These are phyloP conservation scores for Pipra filicauda DNA, from an alignment of 2,113 vertebrate species.

Conservation along the genomic window DNA sequence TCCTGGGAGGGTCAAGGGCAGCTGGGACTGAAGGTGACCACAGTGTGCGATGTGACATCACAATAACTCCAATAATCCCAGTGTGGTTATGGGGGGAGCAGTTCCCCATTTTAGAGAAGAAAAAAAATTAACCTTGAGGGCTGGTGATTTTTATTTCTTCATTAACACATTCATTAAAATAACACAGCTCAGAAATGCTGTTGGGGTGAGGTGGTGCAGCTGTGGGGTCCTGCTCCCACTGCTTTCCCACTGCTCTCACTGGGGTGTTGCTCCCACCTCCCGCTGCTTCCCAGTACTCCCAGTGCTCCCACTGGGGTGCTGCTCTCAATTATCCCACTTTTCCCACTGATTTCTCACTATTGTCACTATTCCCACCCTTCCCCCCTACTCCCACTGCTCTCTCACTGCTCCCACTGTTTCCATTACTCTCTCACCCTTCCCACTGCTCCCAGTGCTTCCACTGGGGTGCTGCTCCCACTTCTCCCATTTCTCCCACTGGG, in stretches of 20 bases:
- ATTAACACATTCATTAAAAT: background rate
- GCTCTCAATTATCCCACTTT: no score
- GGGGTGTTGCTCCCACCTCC: background rate
- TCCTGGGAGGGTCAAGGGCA: background rate
- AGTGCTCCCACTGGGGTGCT: background rate
- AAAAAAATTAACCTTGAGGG: background rate
- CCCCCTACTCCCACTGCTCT: no score
- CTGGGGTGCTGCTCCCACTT: no score
- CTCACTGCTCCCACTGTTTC: no score
- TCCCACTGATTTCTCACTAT: background rate
- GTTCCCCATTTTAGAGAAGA: accelerated
- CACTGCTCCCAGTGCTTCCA: no score
- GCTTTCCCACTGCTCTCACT: background rate
- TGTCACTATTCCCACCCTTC: background rate
- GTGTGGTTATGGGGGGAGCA: accelerated
- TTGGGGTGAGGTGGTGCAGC: background rate
- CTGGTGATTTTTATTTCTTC: background rate
- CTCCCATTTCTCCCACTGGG: background rate
- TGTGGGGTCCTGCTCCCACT: background rate
- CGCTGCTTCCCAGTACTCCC: background rate
- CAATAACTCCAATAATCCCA: accelerated
- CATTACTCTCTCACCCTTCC: no score
- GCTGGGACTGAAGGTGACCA: accelerated
- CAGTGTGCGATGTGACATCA: background rate
- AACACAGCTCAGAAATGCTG: background rate